Percentiles rank a stretch among this genome's conserved stretches.
These are phyloP conservation scores for Anneissia japonica DNA, from an alignment of 35 echinoderm and acorn worm genomes.

Conservation along the genomic window DNA sequence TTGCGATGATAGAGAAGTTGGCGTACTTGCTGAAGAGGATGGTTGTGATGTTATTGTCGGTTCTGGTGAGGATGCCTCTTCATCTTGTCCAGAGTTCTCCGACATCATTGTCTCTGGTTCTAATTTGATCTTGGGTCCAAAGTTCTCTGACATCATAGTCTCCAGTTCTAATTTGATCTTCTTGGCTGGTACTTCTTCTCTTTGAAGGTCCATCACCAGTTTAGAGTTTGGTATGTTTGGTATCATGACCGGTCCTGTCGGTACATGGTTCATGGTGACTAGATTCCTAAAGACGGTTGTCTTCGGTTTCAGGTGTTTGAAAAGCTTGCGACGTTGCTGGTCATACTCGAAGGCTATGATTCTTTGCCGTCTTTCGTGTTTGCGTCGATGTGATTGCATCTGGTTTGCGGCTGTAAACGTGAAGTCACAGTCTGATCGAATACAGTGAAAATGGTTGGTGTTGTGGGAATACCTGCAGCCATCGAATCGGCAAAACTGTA, in stretches of 20 bases:
- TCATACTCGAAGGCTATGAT: slow-evolving; percentile 83
- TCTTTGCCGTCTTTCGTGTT: slow-evolving; percentile 87
- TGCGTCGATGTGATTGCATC: slow-evolving; percentile 97
- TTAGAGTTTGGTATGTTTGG: neutral
- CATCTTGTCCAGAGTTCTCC: neutral
- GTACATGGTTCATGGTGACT: neutral
- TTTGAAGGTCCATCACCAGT: neutral
- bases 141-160: neutral
- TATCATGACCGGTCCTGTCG: neutral
- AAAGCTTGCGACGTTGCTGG: slow-evolving; percentile 36
- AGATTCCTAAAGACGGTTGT: neutral
- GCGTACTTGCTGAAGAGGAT: neutral
- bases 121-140: neutral
- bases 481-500: slow-evolving; percentile 79
- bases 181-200: neutral
- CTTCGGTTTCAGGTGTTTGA: neutral
- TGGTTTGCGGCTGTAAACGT: slow-evolving; percentile 97
- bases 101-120: neutral
- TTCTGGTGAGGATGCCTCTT: neutral
- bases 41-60: neutral
- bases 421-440: slow-evolving; percentile 87
- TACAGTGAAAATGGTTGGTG: slow-evolving; percentile 98
- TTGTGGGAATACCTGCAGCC: slow-evolving; percentile 88
- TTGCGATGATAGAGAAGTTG: neutral
- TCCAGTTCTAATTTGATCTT: neutral